Evolutionary conservation across 2,797 vertebrate species (phyloP).

Genomic region (Eleutherodactylus coqui): DNA sequence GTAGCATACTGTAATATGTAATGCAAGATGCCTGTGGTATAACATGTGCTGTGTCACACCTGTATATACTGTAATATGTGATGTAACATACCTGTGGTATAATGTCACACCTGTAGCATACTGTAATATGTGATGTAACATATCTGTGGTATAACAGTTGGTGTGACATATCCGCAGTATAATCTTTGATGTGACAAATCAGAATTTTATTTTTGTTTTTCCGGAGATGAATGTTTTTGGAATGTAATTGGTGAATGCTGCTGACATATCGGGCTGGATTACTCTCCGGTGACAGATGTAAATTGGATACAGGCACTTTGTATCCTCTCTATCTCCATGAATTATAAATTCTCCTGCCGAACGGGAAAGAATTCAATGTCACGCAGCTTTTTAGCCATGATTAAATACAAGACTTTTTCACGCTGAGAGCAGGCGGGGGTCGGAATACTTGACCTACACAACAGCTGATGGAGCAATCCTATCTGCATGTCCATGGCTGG

Average conservation of each 20-base stretch:
- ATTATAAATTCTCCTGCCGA: constrained; percentile 15
- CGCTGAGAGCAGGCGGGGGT: not conserved
- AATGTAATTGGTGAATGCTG: not conserved
- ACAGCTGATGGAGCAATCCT: not conserved
- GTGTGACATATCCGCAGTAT: too few species aligned
- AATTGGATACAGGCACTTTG: not conserved
- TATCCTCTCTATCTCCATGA: constrained; percentile 7
- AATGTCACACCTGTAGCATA: too few species aligned
- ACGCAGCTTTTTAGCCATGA: constrained; percentile 26
- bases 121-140: too few species aligned
- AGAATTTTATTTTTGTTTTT: too few species aligned
- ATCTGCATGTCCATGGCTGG: too few species aligned
- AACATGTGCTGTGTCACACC: too few species aligned
- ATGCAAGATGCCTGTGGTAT: too few species aligned
- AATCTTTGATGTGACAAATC: too few species aligned
- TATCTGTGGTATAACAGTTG: too few species aligned
- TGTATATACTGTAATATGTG: too few species aligned
- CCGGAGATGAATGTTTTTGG: not conserved
- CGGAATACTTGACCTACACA: constrained; percentile 40
- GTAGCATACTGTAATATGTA: too few species aligned
- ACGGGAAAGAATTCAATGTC: constrained; percentile 32
- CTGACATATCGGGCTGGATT: not conserved
- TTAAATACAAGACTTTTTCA: constrained; percentile 32
- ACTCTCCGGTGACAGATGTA: constrained; percentile 27
- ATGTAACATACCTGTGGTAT: too few species aligned